Percentiles rank a stretch among this genome's conserved stretches.
phyloP scores from a whole-genome alignment of 2,888 invertebrate genomes.

The Ganaspis brasiliensis region DNA sequence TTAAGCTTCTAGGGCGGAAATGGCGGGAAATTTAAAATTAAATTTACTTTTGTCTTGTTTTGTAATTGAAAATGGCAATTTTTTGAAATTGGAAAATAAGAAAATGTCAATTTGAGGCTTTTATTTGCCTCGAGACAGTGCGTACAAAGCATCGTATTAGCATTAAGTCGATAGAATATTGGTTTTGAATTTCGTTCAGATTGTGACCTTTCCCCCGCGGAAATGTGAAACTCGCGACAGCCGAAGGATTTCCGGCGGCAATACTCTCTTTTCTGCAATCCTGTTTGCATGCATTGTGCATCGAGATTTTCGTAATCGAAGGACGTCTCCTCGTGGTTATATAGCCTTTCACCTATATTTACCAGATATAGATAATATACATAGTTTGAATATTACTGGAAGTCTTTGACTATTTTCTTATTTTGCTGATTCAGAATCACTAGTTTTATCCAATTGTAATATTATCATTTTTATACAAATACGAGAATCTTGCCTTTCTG shows the following conservation, averaged over 20 bases:
- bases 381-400: slow-evolving; percentile 15
- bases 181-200: slow-evolving; percentile 30
- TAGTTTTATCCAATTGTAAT: background rate
- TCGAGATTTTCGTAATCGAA: slow-evolving; percentile 31
- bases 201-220: background rate
- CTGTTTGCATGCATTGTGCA: slow-evolving; percentile 15
- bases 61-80: too few species aligned
- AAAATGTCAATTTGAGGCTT: background rate
- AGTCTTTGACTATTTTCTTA: slow-evolving; percentile 3
- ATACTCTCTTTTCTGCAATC: slow-evolving; percentile 36
- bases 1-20: too few species aligned
- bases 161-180: slow-evolving; percentile 10
- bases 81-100: background rate
- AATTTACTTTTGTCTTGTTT: too few species aligned
- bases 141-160: slow-evolving; percentile 1
- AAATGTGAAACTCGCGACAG: slow-evolving; percentile 21
- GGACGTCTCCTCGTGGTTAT: slow-evolving; percentile 8
- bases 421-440: background rate
- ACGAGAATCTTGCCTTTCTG: too few species aligned
- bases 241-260: slow-evolving; percentile 37
- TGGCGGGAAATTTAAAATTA: too few species aligned
- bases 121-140: background rate
- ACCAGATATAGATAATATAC: slow-evolving; percentile 27
- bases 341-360: background rate
- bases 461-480: background rate